Evolutionary conservation across 1,140 invertebrate species (phyloP).

Genomic region (Dreissena rostriformis): DNA sequence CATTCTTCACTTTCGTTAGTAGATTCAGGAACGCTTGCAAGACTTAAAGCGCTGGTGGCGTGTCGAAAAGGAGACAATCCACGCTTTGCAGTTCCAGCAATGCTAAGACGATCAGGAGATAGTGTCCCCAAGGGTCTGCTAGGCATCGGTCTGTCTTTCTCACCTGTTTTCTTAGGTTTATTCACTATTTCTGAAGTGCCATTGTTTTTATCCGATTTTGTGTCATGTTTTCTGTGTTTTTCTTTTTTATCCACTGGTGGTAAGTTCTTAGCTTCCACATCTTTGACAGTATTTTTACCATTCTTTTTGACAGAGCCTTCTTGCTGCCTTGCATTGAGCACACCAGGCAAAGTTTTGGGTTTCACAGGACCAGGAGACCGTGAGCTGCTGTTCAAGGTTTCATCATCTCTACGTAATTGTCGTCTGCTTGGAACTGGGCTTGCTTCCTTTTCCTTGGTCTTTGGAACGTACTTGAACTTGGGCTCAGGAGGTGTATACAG

Average conservation of each 20-base stretch:
- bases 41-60: slow-evolving; percentile 69
- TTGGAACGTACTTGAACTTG: slow-evolving; percentile 67
- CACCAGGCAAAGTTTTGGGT: too few relatives aligned
- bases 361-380: not conserved
- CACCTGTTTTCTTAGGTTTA: slow-evolving; percentile 26
- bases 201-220: slow-evolving; percentile 17
- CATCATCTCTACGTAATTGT: slow-evolving; percentile 3
- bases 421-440: slow-evolving; percentile 37
- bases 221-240: slow-evolving; percentile 32
- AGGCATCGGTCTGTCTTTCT: not conserved
- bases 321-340: not conserved
- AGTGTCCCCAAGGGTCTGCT: not conserved
- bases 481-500: slow-evolving; percentile 68
- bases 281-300: slow-evolving; percentile 42
- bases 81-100: not conserved
- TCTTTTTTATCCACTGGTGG: slow-evolving; percentile 16
- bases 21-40: slow-evolving; percentile 78
- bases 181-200: slow-evolving; percentile 1
- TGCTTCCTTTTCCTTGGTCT: slow-evolving; percentile 54
- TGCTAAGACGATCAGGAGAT: slow-evolving; percentile 15
- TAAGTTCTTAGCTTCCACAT: slow-evolving; percentile 25
- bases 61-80: slow-evolving; percentile 52
- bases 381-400: slow-evolving; percentile 1
- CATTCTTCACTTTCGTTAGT: slow-evolving; percentile 67
- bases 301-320: slow-evolving; percentile 9